Conservation (phyloP, 2,888 invertebrate species). For the Dryocosmus kuriphilus region DNA sequence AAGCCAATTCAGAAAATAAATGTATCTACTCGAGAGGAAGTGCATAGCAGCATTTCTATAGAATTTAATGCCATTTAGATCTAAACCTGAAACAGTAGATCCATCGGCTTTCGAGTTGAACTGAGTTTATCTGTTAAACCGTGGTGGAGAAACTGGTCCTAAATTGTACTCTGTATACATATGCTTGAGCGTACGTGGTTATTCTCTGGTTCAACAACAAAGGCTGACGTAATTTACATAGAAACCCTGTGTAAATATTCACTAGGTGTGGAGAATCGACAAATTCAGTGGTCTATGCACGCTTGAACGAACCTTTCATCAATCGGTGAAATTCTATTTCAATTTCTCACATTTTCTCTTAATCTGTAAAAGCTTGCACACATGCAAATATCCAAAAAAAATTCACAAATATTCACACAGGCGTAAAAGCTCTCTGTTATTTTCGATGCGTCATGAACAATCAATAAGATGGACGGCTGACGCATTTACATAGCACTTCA, state of each 20-base stretch:
- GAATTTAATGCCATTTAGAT: conserved; percentile 9
- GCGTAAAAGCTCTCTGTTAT: conserved; percentile 2
- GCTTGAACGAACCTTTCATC: not conserved
- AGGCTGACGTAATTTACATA: conserved; percentile 30
- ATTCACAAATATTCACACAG: not conserved
- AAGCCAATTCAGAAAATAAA: not conserved
- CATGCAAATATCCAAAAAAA: not conserved
- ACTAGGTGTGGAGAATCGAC: not conserved
- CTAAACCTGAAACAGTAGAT: conserved; percentile 9
- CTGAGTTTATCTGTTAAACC: conserved; percentile 28
- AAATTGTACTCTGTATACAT: conserved; percentile 33
- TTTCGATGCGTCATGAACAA: conserved; percentile 9
- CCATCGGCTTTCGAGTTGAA: conserved; percentile 11
- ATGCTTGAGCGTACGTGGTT: conserved; percentile 25
- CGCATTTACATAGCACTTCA: conserved; percentile 17
- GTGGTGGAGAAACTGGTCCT: conserved; percentile 31
- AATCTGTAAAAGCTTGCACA: not conserved
- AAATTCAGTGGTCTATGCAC: not conserved
- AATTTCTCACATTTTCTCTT: not conserved
- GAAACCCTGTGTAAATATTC: conserved; percentile 27
- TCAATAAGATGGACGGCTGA: conserved; percentile 7
- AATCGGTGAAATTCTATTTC: not conserved
- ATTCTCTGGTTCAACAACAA: conserved; percentile 27
- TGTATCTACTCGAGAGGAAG: not conserved
- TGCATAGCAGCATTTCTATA: not conserved